Evolutionary conservation across 2,113 vertebrate species (phyloP).

Genomic region (Oreocharis arfaki): DNA sequence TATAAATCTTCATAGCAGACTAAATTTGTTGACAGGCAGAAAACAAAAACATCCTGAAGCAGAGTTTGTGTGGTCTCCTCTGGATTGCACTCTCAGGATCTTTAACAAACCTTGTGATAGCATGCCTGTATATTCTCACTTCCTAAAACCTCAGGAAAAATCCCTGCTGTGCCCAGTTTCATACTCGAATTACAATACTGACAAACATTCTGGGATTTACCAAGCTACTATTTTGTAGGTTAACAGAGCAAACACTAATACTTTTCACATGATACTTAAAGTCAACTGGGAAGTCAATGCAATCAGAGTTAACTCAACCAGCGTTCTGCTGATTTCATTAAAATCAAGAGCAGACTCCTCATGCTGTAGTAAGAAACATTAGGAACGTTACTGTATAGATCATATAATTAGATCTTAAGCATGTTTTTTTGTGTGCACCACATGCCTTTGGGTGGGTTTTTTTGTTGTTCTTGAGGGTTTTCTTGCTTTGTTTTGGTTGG

Average conservation of each 20-base stretch:
- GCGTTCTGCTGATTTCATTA: neutral
- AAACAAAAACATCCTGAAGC: slow-evolving; percentile 1
- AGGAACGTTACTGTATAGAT: neutral
- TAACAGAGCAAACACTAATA: neutral
- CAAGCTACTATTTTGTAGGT: neutral
- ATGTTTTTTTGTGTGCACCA: fast-evolving
- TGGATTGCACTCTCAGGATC: neutral
- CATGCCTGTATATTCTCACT: neutral
- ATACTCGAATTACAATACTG: neutral
- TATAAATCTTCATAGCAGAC: neutral
- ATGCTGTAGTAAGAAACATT: neutral
- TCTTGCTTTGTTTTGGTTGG: neutral
- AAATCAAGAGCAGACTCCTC: neutral
- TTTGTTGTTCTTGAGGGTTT: neutral
- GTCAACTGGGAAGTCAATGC: neutral
- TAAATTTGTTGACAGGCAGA: slow-evolving; percentile 17
- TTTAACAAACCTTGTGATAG: neutral
- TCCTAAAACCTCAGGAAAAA: neutral
- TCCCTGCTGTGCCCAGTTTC: neutral
- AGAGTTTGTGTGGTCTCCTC: slow-evolving; percentile 10
- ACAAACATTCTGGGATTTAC: neutral
- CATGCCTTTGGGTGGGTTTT: fast-evolving
- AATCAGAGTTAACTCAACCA: neutral
- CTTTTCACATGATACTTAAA: neutral
- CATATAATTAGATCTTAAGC: neutral